Base-by-base conservation (phyloP, 2,888 invertebrate genomes). In the Heliconius aoede region DNA sequence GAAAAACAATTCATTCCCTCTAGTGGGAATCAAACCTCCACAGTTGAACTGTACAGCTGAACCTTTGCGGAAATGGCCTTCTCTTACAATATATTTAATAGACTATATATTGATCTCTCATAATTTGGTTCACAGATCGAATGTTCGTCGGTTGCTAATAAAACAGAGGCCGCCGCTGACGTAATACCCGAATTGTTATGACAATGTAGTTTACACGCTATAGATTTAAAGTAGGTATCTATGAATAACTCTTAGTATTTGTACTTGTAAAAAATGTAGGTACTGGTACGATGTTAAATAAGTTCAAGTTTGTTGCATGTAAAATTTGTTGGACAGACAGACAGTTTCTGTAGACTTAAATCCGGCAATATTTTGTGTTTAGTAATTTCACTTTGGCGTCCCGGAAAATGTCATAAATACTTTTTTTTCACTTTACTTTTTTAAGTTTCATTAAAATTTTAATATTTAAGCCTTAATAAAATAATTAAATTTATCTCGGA, bases 131-230 rank as follows among this genome's bases (percentile, higher is more conserved):
- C 26, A 26, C 2, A 46, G 36, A 26, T 67, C 26, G 67, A 24
- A 40, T 26, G 4, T 67, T 67, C 18, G 40, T 26, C 18, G n/a
- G 18, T 26, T 18, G 21, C 9, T 46, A 46, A 26, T 24, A 67
- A 8, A 67, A 36, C 9, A 11, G 26, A 78, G 76, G 84, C 83
- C 86, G 87, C 87, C 87, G 88, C 79, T 89, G 89, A 90, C 89
- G 89, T 85, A 86, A 86, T 79, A 81, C 61, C 24, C 81, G 76
- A 83, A 83, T 83, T 83, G 82, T 81, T 83, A 72, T 81, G 82
- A 83, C 81, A 82, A 81, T 82, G 82, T 82, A 83, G 84, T 84
- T 76, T 79, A 68, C 80, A 84, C 83, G 83, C 62, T 32, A 21
- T 32, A n/a, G 18, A 21, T 64, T 21, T 46, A 18, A 64, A 62